Conservation (phyloP, 1,140 invertebrate species). For the Bradynema listronoti region DNA sequence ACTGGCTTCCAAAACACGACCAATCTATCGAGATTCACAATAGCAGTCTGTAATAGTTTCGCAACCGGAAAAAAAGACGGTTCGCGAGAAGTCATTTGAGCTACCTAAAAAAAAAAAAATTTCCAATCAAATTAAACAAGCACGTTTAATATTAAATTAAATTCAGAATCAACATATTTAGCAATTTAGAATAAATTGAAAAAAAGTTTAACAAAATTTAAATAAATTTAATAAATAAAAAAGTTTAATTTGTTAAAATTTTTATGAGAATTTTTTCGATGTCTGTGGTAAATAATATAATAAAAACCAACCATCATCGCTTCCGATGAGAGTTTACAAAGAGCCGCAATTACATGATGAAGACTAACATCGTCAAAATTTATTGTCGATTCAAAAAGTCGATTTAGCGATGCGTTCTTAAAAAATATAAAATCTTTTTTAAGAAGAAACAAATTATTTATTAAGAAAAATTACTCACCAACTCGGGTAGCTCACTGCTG, state of each 20-base stretch:
- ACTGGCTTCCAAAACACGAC: conserved; percentile 90
- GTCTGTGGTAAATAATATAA: no score
- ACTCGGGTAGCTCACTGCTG: conserved; percentile 82
- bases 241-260: conserved; percentile 71
- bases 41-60: conserved; percentile 86
- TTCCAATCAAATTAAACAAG: no score
- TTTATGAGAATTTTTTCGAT: no score
- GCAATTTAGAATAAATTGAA: no score
- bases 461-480: conserved; percentile 37
- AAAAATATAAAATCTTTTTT: conserved; percentile 5
- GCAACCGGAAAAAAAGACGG: conserved; percentile 93
- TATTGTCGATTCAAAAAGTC: conserved; percentile 44
- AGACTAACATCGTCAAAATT: conserved; percentile 80
- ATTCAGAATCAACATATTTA: no score
- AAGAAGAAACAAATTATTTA: conserved; percentile 1
- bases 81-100: conserved; percentile 64
- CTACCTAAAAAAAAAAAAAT: conserved; percentile 27
- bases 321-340: conserved; percentile 89
- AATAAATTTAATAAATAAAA: conserved; percentile 10
- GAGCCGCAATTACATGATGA: conserved; percentile 88
- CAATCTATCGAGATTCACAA: conserved; percentile 85
- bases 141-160: no score
- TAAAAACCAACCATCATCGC: conserved; percentile 74
- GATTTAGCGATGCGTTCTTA: conserved; percentile 61
- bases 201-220: no score